Evolutionary conservation across 1,140 invertebrate species (phyloP), one percentile per base, ranked within the genome.

Genomic region (Heliconius eleuchia): DNA sequence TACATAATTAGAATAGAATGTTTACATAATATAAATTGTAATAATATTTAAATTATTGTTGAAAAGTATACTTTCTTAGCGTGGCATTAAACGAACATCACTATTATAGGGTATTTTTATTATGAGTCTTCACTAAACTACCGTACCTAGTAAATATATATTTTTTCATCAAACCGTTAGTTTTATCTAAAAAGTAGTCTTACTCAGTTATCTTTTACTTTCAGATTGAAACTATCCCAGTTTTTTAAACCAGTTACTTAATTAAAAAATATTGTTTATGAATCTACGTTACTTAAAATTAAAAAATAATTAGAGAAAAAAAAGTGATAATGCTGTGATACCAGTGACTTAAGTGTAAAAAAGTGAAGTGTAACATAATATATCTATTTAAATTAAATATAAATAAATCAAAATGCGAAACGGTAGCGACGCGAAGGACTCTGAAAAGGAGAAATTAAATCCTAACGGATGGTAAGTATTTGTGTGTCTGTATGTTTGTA

Each of bases 401-500:
- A n/a, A 30, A 30, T 27, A 23, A 80, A 50, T 73, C n/a, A 76
- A 55, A 77, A 91, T 89, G 88, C 83, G 81, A 77, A 88, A 85
- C 34, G 83, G 72, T 57, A 86, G 84, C 71, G 84, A 75, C 30
- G 84, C 74, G 3, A 88, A 83, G 23, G 89, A 91, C 50, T 88
- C 87, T 75, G 90, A 92, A 80, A 90, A 86, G 79, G 91, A 91
- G 75, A 90, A 90, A 76, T 77, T 92, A 52, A 88, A 91, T 55
- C 91, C 90, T 8, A 88, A 90, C 77, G 88, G 85, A 85, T 89
- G 89, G 91, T 92, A 79, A 88, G 90, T 87, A 79, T 50, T 71
- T 72, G 11, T 71, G 23, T 30, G 23, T 23, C n/a, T 66, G 27
- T 66, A 6, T 66, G 60, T 66, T 66, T 66, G 23, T 13, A 8